phyloP scores from a whole-genome alignment of 2,888 invertebrate species.

The Conus canariensis region DNA sequence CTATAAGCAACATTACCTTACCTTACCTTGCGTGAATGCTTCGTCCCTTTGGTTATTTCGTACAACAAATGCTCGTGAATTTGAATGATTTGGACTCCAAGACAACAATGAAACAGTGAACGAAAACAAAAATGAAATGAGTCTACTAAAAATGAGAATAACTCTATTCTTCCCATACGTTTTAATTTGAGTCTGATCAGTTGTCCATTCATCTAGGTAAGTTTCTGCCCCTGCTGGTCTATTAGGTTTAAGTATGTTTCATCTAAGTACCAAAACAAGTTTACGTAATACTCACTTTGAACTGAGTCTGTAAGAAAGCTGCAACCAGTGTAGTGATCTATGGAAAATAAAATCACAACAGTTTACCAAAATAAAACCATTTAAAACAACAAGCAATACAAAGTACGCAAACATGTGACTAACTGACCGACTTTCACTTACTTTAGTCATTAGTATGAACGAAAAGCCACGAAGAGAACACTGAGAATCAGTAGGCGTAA shows the following conservation, averaged over 20 bases:
- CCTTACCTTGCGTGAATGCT: too few relatives aligned
- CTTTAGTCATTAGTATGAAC: not conserved
- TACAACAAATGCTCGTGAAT: too few relatives aligned
- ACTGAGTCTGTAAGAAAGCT: constrained; percentile 27
- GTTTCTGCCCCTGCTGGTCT: not conserved
- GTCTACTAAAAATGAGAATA: not conserved
- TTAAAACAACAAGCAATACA: not conserved
- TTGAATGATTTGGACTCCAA: too few relatives aligned
- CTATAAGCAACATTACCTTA: too few relatives aligned
- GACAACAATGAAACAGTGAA: not conserved
- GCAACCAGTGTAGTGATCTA: constrained; percentile 34
- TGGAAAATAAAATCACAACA: not conserved
- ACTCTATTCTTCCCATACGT: too few relatives aligned
- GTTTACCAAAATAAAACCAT: not conserved
- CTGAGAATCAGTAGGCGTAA: too few relatives aligned
- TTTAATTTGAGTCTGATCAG: too few relatives aligned
- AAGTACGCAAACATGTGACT: not conserved
- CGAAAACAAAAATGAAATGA: not conserved
- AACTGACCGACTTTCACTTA: not conserved
- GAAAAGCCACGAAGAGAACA: too few relatives aligned
- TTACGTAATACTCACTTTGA: constrained; percentile 27
- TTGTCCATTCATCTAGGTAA: not conserved
- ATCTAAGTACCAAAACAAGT: not conserved
- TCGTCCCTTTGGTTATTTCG: too few relatives aligned
- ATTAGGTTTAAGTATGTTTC: too few relatives aligned